These are phyloP conservation scores for Ecdyonurus torrentis DNA, from an alignment of 2,888 invertebrate species.

Conservation along the genomic window DNA sequence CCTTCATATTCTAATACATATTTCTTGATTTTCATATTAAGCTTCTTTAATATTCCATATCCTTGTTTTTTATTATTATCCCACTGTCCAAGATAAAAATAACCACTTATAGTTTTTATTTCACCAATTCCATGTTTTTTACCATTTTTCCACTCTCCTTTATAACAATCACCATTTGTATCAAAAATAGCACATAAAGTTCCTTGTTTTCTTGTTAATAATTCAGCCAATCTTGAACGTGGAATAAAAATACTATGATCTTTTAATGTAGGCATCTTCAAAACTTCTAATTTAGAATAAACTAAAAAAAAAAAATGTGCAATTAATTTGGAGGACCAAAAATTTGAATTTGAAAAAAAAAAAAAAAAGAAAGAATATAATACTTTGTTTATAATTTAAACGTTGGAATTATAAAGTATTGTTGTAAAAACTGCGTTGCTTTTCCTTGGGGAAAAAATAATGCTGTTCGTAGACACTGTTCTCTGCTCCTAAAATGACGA, in stretches of 20 bases:
- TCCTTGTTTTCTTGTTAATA: neutral
- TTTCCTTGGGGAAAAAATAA: too few species aligned
- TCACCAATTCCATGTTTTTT: neutral
- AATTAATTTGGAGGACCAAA: too few species aligned
- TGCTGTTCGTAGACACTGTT: too few species aligned
- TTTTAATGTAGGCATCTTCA: neutral
- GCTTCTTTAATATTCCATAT: neutral
- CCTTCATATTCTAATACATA: neutral
- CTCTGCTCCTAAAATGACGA: too few species aligned
- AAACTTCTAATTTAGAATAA: too few species aligned
- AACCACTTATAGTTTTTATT: neutral
- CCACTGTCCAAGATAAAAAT: neutral
- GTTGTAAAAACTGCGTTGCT: too few species aligned
- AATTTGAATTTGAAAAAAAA: too few species aligned
- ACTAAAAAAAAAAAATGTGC: too few species aligned
- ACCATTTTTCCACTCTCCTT: neutral
- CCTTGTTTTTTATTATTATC: neutral
- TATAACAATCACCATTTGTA: neutral
- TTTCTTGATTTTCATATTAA: neutral
- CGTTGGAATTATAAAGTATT: too few species aligned
- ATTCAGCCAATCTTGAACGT: neutral
- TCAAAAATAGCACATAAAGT: neutral
- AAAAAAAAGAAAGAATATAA: too few species aligned
- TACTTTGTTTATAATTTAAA: too few species aligned
- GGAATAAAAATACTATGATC: neutral